These are phyloP conservation scores for Ophioninae sp. DNA, from an alignment of 2,888 invertebrate genomes.

Conservation along the genomic window DNA sequence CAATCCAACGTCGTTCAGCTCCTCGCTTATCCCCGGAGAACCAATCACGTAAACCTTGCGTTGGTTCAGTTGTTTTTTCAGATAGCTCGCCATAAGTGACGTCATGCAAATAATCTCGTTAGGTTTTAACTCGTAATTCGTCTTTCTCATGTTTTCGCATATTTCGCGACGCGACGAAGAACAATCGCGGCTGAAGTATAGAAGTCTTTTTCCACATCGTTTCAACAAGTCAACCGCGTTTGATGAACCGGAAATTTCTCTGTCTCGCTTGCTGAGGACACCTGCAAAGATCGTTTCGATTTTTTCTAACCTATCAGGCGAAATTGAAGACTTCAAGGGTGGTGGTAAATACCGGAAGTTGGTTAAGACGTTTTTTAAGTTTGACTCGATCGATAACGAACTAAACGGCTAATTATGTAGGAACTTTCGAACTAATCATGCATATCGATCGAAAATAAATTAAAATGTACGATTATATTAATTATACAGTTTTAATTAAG, in stretches of 20 bases:
- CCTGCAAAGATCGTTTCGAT: conserved; percentile 73
- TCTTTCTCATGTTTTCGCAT: conserved; percentile 82
- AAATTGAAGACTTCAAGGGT: too few relatives aligned
- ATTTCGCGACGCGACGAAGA: conserved; percentile 84
- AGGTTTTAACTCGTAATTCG: conserved; percentile 82
- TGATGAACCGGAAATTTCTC: conserved; percentile 80
- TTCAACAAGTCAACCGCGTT: conserved; percentile 82
- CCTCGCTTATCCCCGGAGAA: conserved; percentile 65
- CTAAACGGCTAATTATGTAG: too few relatives aligned
- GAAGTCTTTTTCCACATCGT: conserved; percentile 83
- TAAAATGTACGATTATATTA: too few relatives aligned
- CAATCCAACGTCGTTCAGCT: conserved; percentile 48
- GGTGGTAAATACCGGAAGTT: too few relatives aligned
- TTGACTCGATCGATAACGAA: too few relatives aligned
- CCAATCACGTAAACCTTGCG: conserved; percentile 79
- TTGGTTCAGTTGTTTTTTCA: conserved; percentile 81
- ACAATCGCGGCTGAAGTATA: conserved; percentile 87
- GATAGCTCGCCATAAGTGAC: conserved; percentile 82
- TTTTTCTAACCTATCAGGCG: background rate
- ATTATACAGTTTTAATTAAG: too few relatives aligned
- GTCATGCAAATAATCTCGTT: conserved; percentile 83
- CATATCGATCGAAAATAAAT: too few relatives aligned
- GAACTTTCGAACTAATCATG: too few relatives aligned
- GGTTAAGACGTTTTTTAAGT: too few relatives aligned
- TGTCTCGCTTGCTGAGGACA: conserved; percentile 83